A percentile compares a stretch with the other conserved stretches of the same genome.
Evolutionary conservation across 2,888 invertebrate species (phyloP).

Genomic region (Ochropleura plecta): DNA sequence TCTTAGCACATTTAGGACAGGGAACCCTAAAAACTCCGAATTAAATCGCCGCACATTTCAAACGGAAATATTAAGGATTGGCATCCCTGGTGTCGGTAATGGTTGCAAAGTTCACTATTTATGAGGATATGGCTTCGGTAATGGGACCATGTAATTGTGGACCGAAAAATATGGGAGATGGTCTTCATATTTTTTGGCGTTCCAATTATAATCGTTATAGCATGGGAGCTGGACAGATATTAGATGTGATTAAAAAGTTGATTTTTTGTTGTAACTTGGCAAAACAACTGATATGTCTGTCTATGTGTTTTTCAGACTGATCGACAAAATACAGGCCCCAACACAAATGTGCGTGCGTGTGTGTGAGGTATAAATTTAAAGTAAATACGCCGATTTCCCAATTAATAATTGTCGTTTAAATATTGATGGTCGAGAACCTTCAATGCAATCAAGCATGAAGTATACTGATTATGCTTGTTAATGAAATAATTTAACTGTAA

Average conservation of each 20-base stretch:
- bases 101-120: constrained; percentile 59
- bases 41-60: constrained; percentile 71
- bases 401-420: no score
- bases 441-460: no score
- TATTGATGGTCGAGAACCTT: no score
- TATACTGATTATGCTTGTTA: no score
- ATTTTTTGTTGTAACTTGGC: background rate
- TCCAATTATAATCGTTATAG: constrained; percentile 26
- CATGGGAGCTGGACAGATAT: constrained; percentile 12
- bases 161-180: constrained; percentile 37
- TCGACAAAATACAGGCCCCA: no score
- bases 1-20: background rate
- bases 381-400: no score
- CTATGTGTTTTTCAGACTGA: background rate
- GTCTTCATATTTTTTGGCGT: constrained; percentile 33
- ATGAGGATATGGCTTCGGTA: constrained; percentile 54
- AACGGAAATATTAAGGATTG: constrained; percentile 71
- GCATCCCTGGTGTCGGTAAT: constrained; percentile 61
- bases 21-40: constrained; percentile 63
- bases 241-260: background rate
- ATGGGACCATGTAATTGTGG: constrained; percentile 45
- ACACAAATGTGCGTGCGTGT: no score
- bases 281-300: background rate
- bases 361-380: no score
- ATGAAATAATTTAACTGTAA: no score